These are phyloP conservation scores for Mesoligia furuncula DNA, from an alignment of 2,888 invertebrate species.

Conservation along the genomic window DNA sequence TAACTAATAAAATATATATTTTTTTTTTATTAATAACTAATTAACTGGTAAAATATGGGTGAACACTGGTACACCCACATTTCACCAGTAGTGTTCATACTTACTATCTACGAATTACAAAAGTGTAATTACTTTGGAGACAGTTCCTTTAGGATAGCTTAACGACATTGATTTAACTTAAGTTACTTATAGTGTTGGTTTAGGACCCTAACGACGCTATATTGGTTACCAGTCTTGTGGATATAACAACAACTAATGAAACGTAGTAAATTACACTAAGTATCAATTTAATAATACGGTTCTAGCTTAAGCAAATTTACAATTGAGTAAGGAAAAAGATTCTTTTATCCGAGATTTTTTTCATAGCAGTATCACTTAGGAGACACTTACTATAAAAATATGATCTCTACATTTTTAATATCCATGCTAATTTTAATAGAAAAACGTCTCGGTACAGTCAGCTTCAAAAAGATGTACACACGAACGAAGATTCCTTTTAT, in stretches of 20 bases:
- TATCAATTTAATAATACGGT: neutral
- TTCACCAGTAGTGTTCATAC: no score
- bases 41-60: no score
- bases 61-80: no score
- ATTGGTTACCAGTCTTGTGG: neutral
- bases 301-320: neutral
- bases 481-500: neutral
- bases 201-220: conserved; percentile 11
- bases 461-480: neutral
- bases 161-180: neutral
- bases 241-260: conserved; percentile 19
- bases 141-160: neutral
- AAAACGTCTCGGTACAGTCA: conserved; percentile 7
- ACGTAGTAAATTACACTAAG: neutral
- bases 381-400: neutral
- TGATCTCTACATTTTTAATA: conserved; percentile 31
- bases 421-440: conserved; percentile 29
- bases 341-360: neutral
- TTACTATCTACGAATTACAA: no score
- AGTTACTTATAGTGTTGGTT: conserved; percentile 23
- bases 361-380: neutral
- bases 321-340: neutral
- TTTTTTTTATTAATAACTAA: no score
- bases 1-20: no score
- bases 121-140: neutral